Base-by-base conservation (phyloP, 2,113 vertebrate genomes). In the Romanogobio albipinnatus region DNA sequence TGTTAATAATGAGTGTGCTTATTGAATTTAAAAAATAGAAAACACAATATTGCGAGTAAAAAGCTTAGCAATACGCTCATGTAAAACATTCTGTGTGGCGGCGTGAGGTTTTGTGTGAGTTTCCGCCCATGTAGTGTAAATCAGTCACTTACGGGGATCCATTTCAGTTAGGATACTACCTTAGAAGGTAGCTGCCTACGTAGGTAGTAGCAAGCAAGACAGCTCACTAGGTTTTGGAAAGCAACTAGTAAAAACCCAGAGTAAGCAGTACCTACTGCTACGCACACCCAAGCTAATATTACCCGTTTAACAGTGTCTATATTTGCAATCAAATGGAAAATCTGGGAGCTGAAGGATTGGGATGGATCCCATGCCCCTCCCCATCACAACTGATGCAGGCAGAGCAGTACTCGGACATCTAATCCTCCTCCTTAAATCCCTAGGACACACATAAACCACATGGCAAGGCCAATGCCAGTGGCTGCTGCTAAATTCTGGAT, bases 401-500 rank as follows among this genome's bases (percentile, higher is more conserved):
- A 76, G 10, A 73, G 70, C 68, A 62, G 39, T 64, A 81, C 61
- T 86, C 43, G 19, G 26, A 68, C 77, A 81, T 78, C 85, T 84
- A 84, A 88, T 76, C 73, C 70, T 81, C 15, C 24, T 81, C 24
- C 15, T 53, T 71, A 81, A 85, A 85, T 66, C 84, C 84, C 81
- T 66, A 22, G 56, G 77, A 75, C 77, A 62, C 14, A 43, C 24
- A 62, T 36, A 47, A 82, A 76, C 76, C 29, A 47, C 19, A 24
- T 39, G 39, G n/a, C n/a, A 17, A 56, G 47, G 24, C 58, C 71
- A 74, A 81, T 53, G 24, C 39, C 19, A 51, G 19, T 66, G 1
- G 45, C 43, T 9, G 10, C 76, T 24, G 15, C 45, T 51, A 9
- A 51, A 51, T 1, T 81, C 47, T n/a, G 17, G 61, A 56, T 49